These are phyloP conservation scores for Flabesymbios commensalis DNA, from an alignment of 2,888 invertebrate genomes.

Conservation along the genomic window DNA sequence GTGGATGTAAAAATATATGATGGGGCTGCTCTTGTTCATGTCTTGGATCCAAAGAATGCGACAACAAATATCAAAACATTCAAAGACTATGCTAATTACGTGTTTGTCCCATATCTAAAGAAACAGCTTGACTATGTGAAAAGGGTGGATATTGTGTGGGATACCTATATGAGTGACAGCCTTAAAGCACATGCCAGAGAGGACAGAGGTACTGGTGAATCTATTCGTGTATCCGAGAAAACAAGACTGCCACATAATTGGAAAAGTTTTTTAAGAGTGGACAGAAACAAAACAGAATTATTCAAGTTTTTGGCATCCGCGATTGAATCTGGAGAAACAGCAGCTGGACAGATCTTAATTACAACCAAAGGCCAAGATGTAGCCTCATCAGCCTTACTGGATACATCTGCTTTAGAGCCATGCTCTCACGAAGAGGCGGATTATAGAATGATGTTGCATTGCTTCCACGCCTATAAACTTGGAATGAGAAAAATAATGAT, in stretches of 20 bases:
- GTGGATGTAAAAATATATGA: background rate
- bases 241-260: background rate
- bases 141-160: background rate
- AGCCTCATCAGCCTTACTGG: too few relatives aligned
- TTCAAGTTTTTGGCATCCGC: background rate
- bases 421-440: slow-evolving; percentile 1
- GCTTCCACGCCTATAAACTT: background rate
- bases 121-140: background rate
- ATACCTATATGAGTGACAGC: background rate
- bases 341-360: too few relatives aligned
- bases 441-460: background rate
- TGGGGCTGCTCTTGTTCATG: background rate
- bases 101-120: background rate
- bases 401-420: too few relatives aligned
- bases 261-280: background rate
- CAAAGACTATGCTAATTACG: background rate
- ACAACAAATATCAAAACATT: background rate
- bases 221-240: background rate
- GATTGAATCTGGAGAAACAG: background rate
- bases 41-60: background rate
- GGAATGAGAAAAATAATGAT: background rate
- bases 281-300: background rate
- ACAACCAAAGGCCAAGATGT: too few relatives aligned
- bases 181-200: background rate
- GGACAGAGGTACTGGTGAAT: background rate